Percentiles rank a stretch among this genome's conserved stretches.
Conservation (phyloP, 2,113 vertebrate species). For the Aldabrachelys gigantea region DNA sequence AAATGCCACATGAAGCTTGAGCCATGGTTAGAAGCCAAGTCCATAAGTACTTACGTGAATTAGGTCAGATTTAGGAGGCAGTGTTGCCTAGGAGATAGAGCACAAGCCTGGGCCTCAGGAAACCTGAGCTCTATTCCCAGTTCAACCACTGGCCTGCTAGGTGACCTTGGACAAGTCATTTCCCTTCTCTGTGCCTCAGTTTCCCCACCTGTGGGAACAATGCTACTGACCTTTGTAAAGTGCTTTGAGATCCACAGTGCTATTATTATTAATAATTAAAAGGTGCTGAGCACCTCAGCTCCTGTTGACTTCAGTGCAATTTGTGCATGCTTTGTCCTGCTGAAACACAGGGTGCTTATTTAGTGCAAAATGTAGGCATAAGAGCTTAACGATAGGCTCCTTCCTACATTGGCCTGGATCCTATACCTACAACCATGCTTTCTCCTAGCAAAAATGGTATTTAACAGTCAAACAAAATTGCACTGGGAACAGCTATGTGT, state of each 20-base stretch:
- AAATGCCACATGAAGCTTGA: background rate
- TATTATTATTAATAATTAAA: background rate
- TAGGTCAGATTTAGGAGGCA: background rate
- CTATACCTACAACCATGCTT: background rate
- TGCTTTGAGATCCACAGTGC: background rate
- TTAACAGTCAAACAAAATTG: background rate
- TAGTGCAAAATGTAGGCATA: background rate
- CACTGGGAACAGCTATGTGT: background rate
- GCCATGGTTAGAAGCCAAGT: background rate
- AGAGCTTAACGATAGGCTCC: background rate
- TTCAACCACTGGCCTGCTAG: background rate
- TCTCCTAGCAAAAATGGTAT: background rate
- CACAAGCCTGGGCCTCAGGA: background rate
- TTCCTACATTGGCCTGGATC: background rate
- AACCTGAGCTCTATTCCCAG: background rate
- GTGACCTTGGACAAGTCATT: background rate
- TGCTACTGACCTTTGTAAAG: background rate
- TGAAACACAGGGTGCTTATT: background rate
- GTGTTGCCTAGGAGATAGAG: background rate
- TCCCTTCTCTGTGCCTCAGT: background rate
- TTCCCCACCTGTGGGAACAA: background rate
- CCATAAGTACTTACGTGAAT: background rate
- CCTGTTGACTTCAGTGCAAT: accelerated
- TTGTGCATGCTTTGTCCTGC: background rate
- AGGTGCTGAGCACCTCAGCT: background rate